Percentiles rank a stretch among this genome's conserved stretches.
Evolutionary conservation across 2,113 vertebrate species (phyloP).

Genomic region (Irena cyanogastra): DNA sequence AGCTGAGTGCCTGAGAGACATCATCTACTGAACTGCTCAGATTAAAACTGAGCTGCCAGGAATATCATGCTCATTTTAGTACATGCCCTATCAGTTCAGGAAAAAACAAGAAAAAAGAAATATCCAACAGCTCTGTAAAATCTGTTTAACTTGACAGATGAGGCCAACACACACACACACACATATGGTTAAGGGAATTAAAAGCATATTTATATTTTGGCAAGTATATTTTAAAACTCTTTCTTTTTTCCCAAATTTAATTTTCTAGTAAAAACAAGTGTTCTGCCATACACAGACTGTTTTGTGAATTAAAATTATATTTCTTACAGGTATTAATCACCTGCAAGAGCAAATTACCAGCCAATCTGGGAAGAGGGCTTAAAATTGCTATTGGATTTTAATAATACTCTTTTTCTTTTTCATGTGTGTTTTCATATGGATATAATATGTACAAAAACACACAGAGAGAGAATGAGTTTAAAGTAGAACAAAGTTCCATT

Average conservation of each 20-base stretch:
- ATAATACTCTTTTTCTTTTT: neutral
- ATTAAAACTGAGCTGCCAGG: neutral
- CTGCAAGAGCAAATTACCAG: neutral
- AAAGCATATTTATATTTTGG: neutral
- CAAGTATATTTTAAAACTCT: neutral
- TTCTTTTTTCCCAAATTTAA: no score
- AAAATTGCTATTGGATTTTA: neutral
- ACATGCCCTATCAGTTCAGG: neutral
- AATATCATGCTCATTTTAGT: neutral
- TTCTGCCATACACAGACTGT: neutral
- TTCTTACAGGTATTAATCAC: neutral
- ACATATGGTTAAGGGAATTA: neutral
- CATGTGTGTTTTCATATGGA: fast-evolving
- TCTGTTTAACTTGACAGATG: neutral
- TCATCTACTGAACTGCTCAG: neutral
- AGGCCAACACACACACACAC: neutral
- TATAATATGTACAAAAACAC: neutral
- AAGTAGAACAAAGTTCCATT: neutral
- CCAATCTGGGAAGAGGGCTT: neutral
- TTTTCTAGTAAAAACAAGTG: neutral
- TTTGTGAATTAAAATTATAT: neutral
- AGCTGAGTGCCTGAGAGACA: neutral
- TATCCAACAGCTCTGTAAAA: neutral
- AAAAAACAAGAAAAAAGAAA: neutral
- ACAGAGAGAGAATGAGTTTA: neutral